Conservation (phyloP, 1,140 invertebrate genomes). For the Lerema accius region DNA sequence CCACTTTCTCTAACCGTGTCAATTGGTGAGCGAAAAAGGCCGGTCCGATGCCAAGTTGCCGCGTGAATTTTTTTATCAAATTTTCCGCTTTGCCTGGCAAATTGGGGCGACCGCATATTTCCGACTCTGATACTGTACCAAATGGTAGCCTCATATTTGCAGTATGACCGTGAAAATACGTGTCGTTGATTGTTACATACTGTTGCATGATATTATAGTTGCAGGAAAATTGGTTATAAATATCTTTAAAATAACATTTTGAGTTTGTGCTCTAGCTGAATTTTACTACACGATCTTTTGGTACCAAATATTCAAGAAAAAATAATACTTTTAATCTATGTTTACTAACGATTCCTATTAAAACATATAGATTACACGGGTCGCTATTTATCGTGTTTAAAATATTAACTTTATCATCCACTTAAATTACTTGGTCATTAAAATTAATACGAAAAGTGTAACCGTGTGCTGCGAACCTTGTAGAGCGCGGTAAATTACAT, state of each 20-base stretch:
- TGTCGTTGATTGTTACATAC: too few species aligned
- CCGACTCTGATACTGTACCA: background rate
- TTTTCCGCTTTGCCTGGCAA: background rate
- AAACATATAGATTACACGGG: too few species aligned
- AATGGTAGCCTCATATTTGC: background rate
- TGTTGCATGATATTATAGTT: too few species aligned
- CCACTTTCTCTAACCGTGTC: constrained; percentile 54
- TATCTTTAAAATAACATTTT: too few species aligned
- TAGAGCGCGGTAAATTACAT: background rate
- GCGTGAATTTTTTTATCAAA: constrained; percentile 38
- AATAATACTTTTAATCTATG: too few species aligned
- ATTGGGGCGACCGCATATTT: background rate
- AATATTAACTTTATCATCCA: too few species aligned
- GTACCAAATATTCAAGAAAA: too few species aligned
- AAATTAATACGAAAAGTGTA: background rate
- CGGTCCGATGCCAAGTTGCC: constrained; percentile 45
- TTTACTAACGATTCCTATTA: too few species aligned
- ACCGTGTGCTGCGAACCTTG: background rate
- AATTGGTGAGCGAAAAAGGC: constrained; percentile 50
- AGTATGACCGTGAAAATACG: background rate
- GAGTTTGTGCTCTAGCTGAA: too few species aligned
- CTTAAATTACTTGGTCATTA: background rate
- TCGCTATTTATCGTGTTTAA: too few species aligned
- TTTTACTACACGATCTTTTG: too few species aligned
- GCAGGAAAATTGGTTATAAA: too few species aligned